These are phyloP conservation scores for Cranoglanis bouderius DNA, from an alignment of 2,113 vertebrate genomes.

Conservation along the genomic window DNA sequence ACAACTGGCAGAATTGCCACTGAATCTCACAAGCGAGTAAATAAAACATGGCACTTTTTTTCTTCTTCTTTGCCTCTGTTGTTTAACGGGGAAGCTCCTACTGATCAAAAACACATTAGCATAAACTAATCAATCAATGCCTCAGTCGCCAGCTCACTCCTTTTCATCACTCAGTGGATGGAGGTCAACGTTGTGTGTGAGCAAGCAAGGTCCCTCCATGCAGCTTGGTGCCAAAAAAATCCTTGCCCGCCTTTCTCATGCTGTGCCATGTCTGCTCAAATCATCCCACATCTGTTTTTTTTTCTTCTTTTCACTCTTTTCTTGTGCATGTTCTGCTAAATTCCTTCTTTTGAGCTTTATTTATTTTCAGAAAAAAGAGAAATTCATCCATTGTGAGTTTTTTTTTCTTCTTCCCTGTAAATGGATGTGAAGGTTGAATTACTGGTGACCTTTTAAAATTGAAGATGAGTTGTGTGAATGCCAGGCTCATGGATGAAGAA, in stretches of 20 bases:
- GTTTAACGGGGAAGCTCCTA: constrained; percentile 58
- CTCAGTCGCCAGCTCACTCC: constrained; percentile 57
- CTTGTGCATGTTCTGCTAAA: constrained; percentile 22
- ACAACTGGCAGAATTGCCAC: constrained; percentile 63
- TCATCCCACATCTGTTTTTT: constrained; percentile 52
- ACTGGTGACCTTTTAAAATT: constrained; percentile 29
- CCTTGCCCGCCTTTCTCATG: constrained; percentile 56
- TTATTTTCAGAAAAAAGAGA: not conserved
- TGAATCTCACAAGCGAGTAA: constrained; percentile 53
- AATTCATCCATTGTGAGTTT: constrained; percentile 21
- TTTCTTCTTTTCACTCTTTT: constrained; percentile 39
- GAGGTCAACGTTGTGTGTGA: constrained; percentile 56
- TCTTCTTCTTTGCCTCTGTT: constrained; percentile 35
- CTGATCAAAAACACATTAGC: constrained; percentile 70
- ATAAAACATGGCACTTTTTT: constrained; percentile 65
- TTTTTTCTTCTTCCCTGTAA: constrained; percentile 5
- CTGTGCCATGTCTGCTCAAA: constrained; percentile 48
- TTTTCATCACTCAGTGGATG: constrained; percentile 58
- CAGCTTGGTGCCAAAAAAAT: constrained; percentile 54
- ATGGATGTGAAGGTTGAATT: constrained; percentile 32
- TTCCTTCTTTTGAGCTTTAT: constrained; percentile 29
- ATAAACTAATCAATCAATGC: constrained; percentile 74
- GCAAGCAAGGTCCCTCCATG: constrained; percentile 24
- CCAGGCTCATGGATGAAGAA: not conserved
- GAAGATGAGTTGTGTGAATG: constrained; percentile 21